A percentile compares a stretch with the other conserved stretches of the same genome.
These are phyloP conservation scores for Chrysolina americana DNA, from an alignment of 2,888 invertebrate genomes.

Conservation along the genomic window DNA sequence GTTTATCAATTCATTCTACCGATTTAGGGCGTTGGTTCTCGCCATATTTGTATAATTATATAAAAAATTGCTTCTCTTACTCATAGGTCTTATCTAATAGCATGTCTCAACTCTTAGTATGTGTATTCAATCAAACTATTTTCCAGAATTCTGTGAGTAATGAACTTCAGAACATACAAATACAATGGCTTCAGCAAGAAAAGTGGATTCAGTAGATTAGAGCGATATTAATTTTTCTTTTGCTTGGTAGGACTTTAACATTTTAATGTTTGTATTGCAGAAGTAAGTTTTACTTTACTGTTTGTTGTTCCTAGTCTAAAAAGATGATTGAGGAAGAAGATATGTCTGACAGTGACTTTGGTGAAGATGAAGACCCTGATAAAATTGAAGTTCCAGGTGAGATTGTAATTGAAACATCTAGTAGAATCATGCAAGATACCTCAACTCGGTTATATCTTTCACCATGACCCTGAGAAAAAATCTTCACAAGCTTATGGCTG, in stretches of 20 bases:
- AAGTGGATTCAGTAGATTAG: slow-evolving; percentile 28
- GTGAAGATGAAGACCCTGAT: slow-evolving; percentile 92
- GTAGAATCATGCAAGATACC: no score
- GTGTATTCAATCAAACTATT: slow-evolving; percentile 28
- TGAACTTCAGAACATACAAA: background rate
- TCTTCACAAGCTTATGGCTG: no score
- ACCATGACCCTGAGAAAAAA: no score
- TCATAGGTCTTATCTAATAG: slow-evolving; percentile 51
- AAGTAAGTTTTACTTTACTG: slow-evolving; percentile 47
- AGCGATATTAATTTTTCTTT: slow-evolving; percentile 33
- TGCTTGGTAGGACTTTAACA: slow-evolving; percentile 49
- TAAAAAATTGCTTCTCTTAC: slow-evolving; percentile 56
- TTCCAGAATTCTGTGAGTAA: background rate
- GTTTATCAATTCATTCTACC: slow-evolving; percentile 37
- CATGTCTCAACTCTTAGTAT: slow-evolving; percentile 45
- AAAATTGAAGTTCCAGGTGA: slow-evolving; percentile 92
- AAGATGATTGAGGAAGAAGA: slow-evolving; percentile 69
- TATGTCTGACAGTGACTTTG: slow-evolving; percentile 80
- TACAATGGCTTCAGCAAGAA: slow-evolving; percentile 25
- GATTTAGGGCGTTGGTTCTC: slow-evolving; percentile 68
- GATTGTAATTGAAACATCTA: slow-evolving; percentile 44
- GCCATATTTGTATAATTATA: slow-evolving; percentile 67
- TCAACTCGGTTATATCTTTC: no score
- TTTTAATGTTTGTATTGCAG: slow-evolving; percentile 47
- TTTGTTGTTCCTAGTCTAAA: slow-evolving; percentile 61